Evolutionary conservation across 2,797 vertebrate species (phyloP), one percentile per base, ranked within the genome.

Genomic region (Mycteria americana): DNA sequence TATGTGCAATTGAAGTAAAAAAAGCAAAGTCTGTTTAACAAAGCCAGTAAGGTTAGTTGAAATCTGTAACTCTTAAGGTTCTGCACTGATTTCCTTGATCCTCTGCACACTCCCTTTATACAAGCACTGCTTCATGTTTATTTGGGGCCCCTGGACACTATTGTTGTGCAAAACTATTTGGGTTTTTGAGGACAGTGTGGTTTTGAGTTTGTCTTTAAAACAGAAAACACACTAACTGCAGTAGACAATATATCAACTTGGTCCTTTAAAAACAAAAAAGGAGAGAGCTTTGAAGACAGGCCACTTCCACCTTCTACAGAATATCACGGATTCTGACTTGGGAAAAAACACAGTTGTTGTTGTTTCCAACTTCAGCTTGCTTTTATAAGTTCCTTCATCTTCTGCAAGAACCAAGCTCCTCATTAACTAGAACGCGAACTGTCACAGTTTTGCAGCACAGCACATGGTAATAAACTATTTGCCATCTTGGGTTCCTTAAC

Each of bases 111-210:
- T 11, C 46, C 22, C 39, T 28, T 6, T 21, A 46, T 1, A 73
- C 11, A 33, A n/a, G 9, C 13, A 18, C 8, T 13, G 56, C 70
- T 63, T n/a, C 13, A 0, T 3, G 27, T 21, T 11, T 16, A 11
- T 12, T 1, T 30, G 50, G 54, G 63, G 51, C 16, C 37, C 45
- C 28, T 11, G 14, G 27, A 48, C 35, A 18, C 28, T 17, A 27
- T 0, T 30, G 23, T 2, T 59, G 28, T 8, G 23, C 45, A 64
- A 46, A 74, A 64, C 30, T 25, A 7, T 0, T 23, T 3, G 8
- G 2, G 13, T 9, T 63, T 77, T 57, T 74, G n/a, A 39, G 17
- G 25, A 5, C 13, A 50, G 13, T 10, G 46, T 30, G 18, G 16
- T 2, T 81, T 43, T 33, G 22, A 78, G 18, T 30, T 67, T 53